Evolutionary conservation across 2,797 vertebrate species (phyloP).

Genomic region (Gymnopithys bicolor): DNA sequence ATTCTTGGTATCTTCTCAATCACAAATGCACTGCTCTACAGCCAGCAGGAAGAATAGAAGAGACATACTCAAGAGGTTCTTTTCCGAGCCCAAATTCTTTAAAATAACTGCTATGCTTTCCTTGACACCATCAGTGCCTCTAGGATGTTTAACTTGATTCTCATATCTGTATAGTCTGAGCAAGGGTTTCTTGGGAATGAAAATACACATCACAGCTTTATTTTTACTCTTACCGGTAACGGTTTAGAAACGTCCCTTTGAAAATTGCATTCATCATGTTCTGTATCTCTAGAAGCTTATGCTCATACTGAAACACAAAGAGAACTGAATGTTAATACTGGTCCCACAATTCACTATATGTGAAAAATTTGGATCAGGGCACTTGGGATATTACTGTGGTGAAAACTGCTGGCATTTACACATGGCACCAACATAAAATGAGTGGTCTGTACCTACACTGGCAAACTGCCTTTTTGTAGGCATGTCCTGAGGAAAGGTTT

Average conservation of each 20-base stretch:
- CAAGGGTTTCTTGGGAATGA: background rate
- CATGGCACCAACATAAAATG: background rate
- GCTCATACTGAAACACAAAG: constrained; percentile 81
- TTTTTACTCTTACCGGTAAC: constrained; percentile 84
- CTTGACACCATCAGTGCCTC: background rate
- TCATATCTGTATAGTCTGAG: background rate
- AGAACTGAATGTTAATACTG: constrained; percentile 6
- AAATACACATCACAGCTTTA: background rate
- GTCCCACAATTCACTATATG: background rate
- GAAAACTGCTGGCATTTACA: background rate
- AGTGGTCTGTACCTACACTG: background rate
- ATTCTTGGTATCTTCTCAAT: background rate
- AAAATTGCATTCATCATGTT: constrained; percentile 91
- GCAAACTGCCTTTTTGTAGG: background rate
- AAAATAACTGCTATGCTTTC: background rate
- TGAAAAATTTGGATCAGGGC: background rate
- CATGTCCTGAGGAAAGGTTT: background rate
- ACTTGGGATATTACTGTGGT: background rate
- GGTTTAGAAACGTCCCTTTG: constrained; percentile 89
- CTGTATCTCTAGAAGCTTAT: constrained; percentile 85
- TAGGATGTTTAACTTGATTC: background rate
- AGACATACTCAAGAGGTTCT: background rate
- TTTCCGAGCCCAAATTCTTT: background rate
- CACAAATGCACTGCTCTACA: background rate
- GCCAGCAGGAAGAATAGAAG: background rate